phyloP scores from a whole-genome alignment of 1,140 invertebrate genomes.

The Propsilocerus akamusi region DNA sequence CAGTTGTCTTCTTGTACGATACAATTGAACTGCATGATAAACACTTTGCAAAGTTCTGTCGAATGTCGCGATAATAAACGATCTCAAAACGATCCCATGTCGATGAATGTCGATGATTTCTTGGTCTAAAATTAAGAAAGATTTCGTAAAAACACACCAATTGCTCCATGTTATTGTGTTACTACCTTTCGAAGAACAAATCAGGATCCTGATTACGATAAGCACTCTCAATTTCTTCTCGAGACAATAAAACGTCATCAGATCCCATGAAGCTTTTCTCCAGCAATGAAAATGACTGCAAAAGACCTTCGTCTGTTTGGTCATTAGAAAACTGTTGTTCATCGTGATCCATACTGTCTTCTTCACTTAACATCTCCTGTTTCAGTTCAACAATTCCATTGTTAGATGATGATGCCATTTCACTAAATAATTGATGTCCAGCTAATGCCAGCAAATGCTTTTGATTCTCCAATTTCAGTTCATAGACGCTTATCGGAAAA shows the following conservation, averaged over 20 bases:
- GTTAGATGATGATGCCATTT: neutral
- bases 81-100: constrained; percentile 1
- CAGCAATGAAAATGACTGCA: neutral
- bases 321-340: neutral
- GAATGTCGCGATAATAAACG: neutral
- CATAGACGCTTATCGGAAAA: neutral
- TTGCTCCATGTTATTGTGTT: too few species aligned
- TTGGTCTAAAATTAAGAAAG: neutral
- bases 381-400: neutral
- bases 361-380: neutral
- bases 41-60: neutral
- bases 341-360: neutral
- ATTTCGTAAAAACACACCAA: too few species aligned
- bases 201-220: neutral
- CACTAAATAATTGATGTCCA: neutral
- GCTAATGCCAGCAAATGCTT: neutral
- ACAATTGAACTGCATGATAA: neutral
- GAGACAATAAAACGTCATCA: neutral
- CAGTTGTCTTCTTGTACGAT: neutral
- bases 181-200: neutral
- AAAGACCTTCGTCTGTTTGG: neutral
- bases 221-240: neutral
- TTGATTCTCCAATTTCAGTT: neutral
- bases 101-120: neutral
- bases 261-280: neutral